A percentile compares a stretch with the other conserved stretches of the same genome.
These are phyloP conservation scores for Sanderia malayensis DNA, from an alignment of 30 jellyfish, hydroid and myxozoan species.

Conservation along the genomic window DNA sequence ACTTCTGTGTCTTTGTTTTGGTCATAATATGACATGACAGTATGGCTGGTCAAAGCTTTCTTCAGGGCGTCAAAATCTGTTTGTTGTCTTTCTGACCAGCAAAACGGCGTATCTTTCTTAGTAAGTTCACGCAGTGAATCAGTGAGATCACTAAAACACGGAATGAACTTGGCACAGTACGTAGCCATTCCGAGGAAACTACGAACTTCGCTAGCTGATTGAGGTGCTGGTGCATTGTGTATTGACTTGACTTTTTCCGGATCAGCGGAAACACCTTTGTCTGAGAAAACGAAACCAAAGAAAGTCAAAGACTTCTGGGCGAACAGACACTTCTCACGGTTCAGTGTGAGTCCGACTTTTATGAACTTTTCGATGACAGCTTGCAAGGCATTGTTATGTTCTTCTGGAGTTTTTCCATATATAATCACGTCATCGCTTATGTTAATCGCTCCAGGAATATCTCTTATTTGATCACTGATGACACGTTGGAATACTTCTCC, in stretches of 20 bases:
- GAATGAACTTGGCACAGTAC: constrained; percentile 29
- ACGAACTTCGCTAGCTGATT: no score
- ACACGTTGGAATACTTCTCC: no score
- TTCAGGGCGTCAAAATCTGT: constrained; percentile 22
- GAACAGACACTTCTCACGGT: constrained; percentile 46
- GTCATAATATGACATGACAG: constrained; percentile 35
- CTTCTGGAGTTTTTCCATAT: no score
- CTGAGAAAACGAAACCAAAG: constrained; percentile 56
- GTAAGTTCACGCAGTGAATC: constrained; percentile 44
- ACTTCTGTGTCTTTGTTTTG: constrained; percentile 29
- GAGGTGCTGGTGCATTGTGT: no score
- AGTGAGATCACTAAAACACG: constrained; percentile 30
- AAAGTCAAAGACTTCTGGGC: constrained; percentile 40
- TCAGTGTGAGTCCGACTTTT: constrained; percentile 47
- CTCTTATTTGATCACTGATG: no score
- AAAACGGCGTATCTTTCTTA: constrained; percentile 41
- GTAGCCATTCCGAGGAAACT: no score
- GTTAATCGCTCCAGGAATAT: no score
- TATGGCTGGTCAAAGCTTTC: constrained; percentile 22
- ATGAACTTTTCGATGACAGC: constrained; percentile 35
- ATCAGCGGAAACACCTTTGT: constrained; percentile 51
- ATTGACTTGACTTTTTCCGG: constrained; percentile 60
- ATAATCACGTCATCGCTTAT: no score
- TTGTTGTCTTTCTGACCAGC: constrained; percentile 37
- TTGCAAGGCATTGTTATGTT: no score